A percentile compares a stretch with the other conserved stretches of the same genome.
These are phyloP conservation scores for Arenaria interpres DNA, from an alignment of 2,113 vertebrate species.

Conservation along the genomic window DNA sequence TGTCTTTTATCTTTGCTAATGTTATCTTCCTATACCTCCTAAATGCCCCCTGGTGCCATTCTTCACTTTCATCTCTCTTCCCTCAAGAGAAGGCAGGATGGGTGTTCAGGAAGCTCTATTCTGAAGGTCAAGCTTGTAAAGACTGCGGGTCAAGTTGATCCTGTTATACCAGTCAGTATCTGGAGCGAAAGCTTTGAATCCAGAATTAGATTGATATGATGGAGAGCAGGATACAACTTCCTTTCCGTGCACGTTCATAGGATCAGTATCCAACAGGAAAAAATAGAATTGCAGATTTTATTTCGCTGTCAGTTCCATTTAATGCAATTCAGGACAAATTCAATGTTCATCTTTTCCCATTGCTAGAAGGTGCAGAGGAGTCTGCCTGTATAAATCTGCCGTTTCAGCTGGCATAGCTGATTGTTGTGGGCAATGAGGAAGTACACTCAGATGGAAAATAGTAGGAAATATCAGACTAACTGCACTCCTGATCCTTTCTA, in stretches of 20 bases:
- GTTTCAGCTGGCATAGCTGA: background rate
- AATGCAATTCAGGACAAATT: background rate
- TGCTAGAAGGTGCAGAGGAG: background rate
- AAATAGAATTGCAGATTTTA: background rate
- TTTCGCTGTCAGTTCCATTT: background rate
- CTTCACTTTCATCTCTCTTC: constrained; percentile 37
- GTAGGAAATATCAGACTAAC: background rate
- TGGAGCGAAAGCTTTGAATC: constrained; percentile 30
- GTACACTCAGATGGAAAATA: background rate
- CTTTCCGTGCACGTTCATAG: background rate
- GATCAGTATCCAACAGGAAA: background rate
- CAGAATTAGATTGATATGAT: constrained; percentile 1
- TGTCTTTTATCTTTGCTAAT: constrained; percentile 65
- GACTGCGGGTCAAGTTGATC: constrained; percentile 33
- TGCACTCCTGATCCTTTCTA: background rate
- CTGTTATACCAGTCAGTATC: background rate
- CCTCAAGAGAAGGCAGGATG: constrained; percentile 27
- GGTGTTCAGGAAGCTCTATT: constrained; percentile 27
- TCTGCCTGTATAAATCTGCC: background rate
- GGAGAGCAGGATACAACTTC: background rate
- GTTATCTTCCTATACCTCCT: constrained; percentile 33
- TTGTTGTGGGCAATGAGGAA: background rate
- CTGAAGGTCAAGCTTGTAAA: constrained; percentile 54
- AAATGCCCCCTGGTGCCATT: constrained; percentile 34
- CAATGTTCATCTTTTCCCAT: background rate